Evolutionary conservation across 1,140 invertebrate species (phyloP).

Genomic region (Polyergus mexicanus): DNA sequence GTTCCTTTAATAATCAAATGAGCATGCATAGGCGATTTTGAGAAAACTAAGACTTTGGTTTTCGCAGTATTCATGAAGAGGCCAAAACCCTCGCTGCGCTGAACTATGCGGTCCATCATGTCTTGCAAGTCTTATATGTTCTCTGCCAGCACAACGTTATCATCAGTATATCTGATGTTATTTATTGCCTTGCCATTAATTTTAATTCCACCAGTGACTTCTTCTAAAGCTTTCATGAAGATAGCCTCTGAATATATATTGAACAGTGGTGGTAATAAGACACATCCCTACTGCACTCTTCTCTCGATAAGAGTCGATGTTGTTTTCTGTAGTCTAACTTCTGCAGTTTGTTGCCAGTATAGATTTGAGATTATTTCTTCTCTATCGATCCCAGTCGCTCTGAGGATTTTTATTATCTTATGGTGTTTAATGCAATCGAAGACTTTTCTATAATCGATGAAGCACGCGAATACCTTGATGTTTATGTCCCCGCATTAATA

Average conservation of each 20-base stretch:
- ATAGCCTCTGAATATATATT: not conserved
- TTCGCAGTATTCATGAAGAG: not conserved
- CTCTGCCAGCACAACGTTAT: not conserved
- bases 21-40: not conserved
- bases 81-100: not conserved
- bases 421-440: not conserved
- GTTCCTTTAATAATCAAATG: not conserved
- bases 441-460: not conserved
- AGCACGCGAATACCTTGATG: not conserved
- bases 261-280: not conserved
- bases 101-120: not conserved
- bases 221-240: not conserved
- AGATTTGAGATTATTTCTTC: slow-evolving; percentile 23
- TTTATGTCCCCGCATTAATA: slow-evolving; percentile 3
- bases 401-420: too few species aligned
- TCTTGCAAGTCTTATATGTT: not conserved
- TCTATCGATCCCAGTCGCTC: not conserved
- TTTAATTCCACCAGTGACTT: not conserved
- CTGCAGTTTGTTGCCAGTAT: slow-evolving; percentile 12
- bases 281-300: not conserved
- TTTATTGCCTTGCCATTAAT: slow-evolving; percentile 1
- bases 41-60: not conserved
- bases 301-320: not conserved
- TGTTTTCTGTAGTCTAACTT: not conserved
- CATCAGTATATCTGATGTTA: not conserved